These are phyloP conservation scores for Rotaria sp. DNA, from an alignment of 2,888 invertebrate species.

Conservation along the genomic window DNA sequence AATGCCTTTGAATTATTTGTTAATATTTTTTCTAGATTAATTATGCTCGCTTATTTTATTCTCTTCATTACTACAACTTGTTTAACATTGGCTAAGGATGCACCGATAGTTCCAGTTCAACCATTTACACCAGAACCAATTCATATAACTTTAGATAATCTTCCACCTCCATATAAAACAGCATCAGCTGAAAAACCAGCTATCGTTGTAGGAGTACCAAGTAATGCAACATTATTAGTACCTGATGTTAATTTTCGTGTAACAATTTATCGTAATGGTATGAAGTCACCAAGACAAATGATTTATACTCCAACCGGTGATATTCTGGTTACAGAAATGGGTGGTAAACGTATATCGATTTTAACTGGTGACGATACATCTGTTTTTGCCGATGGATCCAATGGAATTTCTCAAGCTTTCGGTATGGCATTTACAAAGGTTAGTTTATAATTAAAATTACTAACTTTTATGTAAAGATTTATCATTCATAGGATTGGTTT, in stretches of 20 bases:
- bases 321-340: background rate
- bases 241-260: background rate
- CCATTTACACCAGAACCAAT: slow-evolving; percentile 12
- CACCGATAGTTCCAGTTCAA: background rate
- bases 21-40: no score
- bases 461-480: no score
- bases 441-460: background rate
- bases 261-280: background rate
- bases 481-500: background rate
- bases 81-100: background rate
- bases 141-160: background rate
- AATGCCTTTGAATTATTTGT: background rate
- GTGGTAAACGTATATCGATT: background rate
- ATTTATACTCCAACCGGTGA: background rate
- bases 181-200: background rate
- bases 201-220: background rate
- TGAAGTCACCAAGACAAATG: background rate
- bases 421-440: background rate
- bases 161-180: background rate
- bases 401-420: background rate
- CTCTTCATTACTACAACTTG: background rate
- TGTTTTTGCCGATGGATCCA: background rate
- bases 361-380: background rate
- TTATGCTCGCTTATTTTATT: background rate
- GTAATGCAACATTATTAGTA: background rate